Percentiles rank a stretch among this genome's conserved stretches.
phyloP scores from a whole-genome alignment of 2,888 invertebrate species.

The Tholera decimalis region DNA sequence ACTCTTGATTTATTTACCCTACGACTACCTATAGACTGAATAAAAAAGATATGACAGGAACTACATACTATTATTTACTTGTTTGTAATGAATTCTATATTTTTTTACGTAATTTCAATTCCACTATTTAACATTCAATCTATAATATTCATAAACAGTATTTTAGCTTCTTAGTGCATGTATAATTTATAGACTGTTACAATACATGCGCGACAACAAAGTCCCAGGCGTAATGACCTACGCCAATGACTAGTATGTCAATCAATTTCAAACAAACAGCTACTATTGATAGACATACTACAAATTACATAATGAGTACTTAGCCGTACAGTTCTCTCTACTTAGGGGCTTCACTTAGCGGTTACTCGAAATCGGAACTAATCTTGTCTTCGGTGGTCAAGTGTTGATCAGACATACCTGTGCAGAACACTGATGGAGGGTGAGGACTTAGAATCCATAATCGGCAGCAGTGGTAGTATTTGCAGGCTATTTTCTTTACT shows the following conservation, averaged over 20 bases:
- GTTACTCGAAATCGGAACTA: slow-evolving; percentile 38
- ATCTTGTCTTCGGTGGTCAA: slow-evolving; percentile 32
- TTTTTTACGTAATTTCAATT: background rate
- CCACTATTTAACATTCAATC: background rate
- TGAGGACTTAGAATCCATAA: no score
- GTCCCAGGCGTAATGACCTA: slow-evolving; percentile 50
- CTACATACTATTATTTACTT: no score
- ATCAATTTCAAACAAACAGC: slow-evolving; percentile 44
- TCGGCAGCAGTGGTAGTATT: no score
- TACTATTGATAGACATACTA: slow-evolving; percentile 21
- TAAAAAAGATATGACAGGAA: no score
- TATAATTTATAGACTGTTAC: slow-evolving; percentile 32
- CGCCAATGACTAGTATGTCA: slow-evolving; percentile 39
- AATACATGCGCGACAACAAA: slow-evolving; percentile 23
- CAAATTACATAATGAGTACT: slow-evolving; percentile 45
- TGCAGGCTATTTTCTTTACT: no score
- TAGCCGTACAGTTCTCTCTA: slow-evolving; percentile 35
- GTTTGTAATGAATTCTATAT: no score
- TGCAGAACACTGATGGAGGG: background rate
- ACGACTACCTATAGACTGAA: no score
- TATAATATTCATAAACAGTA: background rate
- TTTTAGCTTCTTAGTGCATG: background rate
- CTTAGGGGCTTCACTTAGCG: slow-evolving; percentile 38
- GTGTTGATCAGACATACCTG: slow-evolving; percentile 29
- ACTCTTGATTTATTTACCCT: no score